phyloP scores from a whole-genome alignment of 2,797 vertebrate genomes.

The Gymnoscopelus braueri region DNA sequence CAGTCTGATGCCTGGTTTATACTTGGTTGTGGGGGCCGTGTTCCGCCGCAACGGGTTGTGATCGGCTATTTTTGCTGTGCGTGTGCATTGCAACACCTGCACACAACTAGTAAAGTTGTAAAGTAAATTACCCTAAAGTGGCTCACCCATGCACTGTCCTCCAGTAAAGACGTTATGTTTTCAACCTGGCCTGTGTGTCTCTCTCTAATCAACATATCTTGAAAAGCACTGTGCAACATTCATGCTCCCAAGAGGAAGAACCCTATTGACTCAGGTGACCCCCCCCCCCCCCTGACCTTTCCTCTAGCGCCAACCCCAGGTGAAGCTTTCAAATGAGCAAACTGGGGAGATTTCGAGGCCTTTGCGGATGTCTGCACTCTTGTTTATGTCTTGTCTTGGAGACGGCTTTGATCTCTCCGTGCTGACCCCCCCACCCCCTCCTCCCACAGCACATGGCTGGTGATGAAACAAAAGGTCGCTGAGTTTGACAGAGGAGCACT shows the following conservation, averaged over 20 bases:
- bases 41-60: too few relatives aligned
- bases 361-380: background rate
- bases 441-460: constrained; percentile 24
- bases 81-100: too few relatives aligned
- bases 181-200: background rate
- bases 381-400: constrained; percentile 47
- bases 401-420: constrained; percentile 55
- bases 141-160: too few relatives aligned
- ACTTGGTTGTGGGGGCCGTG: too few relatives aligned
- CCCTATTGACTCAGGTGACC: background rate
- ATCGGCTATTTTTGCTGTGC: too few relatives aligned
- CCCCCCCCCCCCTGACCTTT: background rate
- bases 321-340: too few relatives aligned
- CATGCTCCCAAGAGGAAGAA: background rate
- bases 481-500: constrained; percentile 50
- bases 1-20: too few relatives aligned
- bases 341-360: too few relatives aligned
- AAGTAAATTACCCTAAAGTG: too few relatives aligned
- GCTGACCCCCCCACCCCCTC: constrained; percentile 3
- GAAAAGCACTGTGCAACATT: background rate
- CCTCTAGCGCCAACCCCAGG: too few relatives aligned
- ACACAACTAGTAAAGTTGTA: too few relatives aligned
- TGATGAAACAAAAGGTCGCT: constrained; percentile 56
- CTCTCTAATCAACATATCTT: background rate
- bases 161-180: background rate